These are phyloP conservation scores for Ramazzottius varieornatus DNA, from an alignment of 2,888 invertebrate species.

Conservation along the genomic window DNA sequence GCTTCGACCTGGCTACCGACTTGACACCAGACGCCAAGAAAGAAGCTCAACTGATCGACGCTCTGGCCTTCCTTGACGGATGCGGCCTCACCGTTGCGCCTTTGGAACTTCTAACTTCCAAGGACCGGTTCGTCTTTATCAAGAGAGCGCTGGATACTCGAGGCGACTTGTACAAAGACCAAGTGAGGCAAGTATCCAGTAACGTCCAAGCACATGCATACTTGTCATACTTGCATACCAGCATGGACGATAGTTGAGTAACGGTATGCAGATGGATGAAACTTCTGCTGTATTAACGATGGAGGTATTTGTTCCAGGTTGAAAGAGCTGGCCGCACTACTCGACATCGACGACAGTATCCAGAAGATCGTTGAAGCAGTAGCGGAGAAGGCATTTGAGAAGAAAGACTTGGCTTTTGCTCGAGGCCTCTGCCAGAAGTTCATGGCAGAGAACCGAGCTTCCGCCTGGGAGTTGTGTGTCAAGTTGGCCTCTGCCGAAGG, in stretches of 20 bases:
- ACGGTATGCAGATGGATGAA: too few relatives aligned
- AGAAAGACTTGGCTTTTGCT: neutral
- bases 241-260: too few relatives aligned
- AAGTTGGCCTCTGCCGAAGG: neutral
- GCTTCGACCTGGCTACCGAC: neutral
- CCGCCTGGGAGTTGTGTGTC: neutral
- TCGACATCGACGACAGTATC: neutral
- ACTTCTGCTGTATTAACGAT: too few relatives aligned
- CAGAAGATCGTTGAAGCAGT: neutral
- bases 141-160: neutral
- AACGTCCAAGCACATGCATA: too few relatives aligned
- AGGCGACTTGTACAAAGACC: neutral
- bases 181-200: too few relatives aligned
- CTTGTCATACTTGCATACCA: too few relatives aligned
- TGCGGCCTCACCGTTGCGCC: neutral
- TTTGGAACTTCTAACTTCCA: neutral
- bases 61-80: neutral
- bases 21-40: neutral
- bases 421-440: neutral
- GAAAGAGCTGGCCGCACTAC: neutral
- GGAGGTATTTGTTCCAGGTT: too few relatives aligned
- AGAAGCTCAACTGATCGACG: neutral
- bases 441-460: neutral
- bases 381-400: neutral
- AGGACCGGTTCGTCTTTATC: neutral